Evolutionary conservation across 2,797 vertebrate species (phyloP).

Genomic region (Austrolebias charrua): DNA sequence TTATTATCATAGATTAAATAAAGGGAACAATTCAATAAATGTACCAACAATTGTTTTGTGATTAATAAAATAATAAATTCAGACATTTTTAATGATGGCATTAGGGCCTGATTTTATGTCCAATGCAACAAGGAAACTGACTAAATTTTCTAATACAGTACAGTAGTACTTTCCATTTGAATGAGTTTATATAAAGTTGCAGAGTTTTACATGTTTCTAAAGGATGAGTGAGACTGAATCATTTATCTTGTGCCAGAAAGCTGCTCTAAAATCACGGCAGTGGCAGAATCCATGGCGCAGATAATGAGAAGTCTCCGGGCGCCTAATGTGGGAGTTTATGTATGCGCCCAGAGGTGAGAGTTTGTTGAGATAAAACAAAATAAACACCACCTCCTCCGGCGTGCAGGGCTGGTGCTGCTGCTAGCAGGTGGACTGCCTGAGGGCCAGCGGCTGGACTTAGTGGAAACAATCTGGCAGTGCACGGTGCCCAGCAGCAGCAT

Average conservation of each 20-base stretch:
- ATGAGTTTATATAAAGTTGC: no score
- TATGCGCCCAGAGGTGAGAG: slow-evolving; percentile 19
- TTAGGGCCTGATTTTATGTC: no score
- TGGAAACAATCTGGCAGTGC: slow-evolving; percentile 99
- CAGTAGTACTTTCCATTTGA: no score
- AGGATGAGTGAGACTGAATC: no score
- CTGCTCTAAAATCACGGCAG: not conserved
- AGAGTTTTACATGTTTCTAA: no score
- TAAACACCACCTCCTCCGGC: slow-evolving; percentile 85
- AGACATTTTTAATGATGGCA: no score
- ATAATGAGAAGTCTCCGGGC: slow-evolving; percentile 5
- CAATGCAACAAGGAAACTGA: no score
- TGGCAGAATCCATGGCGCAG: not conserved
- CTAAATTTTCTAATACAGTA: no score
- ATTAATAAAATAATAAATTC: no score
- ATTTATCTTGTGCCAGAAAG: not conserved
- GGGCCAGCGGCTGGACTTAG: slow-evolving; percentile 83
- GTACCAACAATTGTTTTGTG: no score
- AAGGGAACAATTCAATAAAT: not conserved
- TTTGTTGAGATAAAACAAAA: slow-evolving; percentile 44
- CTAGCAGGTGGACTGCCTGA: slow-evolving; percentile 69
- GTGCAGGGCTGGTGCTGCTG: slow-evolving; percentile 79
- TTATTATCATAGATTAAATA: not conserved
- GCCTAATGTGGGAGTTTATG: slow-evolving; percentile 12
- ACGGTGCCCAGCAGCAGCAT: slow-evolving; percentile 97